Conservation (phyloP, 2,113 vertebrate species). For the Catharus minimus region DNA sequence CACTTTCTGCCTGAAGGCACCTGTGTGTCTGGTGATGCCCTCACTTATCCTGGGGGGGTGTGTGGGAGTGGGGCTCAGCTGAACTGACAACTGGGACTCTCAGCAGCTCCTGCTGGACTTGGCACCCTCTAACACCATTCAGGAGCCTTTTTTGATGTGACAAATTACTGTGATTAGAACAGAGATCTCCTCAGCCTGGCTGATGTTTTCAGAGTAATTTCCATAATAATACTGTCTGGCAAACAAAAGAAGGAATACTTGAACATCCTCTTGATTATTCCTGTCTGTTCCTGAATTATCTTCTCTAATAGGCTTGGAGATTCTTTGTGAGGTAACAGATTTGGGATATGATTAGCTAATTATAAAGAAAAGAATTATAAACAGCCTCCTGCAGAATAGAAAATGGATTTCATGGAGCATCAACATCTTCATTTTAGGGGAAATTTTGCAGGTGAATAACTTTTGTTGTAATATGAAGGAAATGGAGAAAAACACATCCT, state of each 20-base stretch:
- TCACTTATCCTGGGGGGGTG: too few relatives aligned
- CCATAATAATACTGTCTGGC: neutral
- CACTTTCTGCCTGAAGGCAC: neutral
- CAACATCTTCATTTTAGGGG: neutral
- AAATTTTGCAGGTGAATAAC: neutral
- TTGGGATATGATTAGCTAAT: neutral
- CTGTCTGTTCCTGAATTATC: neutral
- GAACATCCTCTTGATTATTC: neutral
- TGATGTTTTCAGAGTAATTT: neutral
- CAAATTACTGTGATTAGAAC: neutral
- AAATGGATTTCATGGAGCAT: neutral
- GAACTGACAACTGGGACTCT: neutral
- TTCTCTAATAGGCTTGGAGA: neutral
- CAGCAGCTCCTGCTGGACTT: neutral
- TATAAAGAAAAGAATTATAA: neutral
- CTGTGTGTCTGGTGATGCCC: neutral
- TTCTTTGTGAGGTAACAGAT: neutral
- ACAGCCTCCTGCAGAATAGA: neutral
- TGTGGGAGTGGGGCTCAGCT: accelerated
- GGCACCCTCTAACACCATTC: neutral
- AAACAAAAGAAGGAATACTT: neutral
- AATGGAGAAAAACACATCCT: neutral
- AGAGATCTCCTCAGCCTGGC: neutral
- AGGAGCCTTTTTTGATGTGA: neutral
- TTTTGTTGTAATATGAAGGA: neutral